Evolutionary conservation across 2,797 vertebrate genomes (phyloP), one percentile per base, ranked within the genome.

Genomic region (Leptoclinus maculatus): DNA sequence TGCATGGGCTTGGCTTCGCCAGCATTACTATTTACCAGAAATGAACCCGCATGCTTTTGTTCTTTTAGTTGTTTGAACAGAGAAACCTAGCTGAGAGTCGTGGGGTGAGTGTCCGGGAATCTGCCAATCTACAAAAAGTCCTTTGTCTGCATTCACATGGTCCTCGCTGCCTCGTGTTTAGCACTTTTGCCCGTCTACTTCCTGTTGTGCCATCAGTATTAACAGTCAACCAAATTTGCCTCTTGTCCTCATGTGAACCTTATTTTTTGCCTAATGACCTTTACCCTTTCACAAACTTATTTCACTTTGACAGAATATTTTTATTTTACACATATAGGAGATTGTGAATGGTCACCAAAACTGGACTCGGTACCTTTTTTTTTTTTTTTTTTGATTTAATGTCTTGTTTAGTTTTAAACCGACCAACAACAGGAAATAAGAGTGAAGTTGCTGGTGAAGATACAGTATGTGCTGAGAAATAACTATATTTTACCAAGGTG

Each of bases 191-290:
- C 49, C 16, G 2, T 79, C 72, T 27, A 29, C 57, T 69, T 86
- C 74, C 73, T 73, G 45, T 75, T 68, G 68, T 90, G 75, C 89
- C 71, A 36, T 85, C 75, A 71, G 79, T 88, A 74, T 91, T 87
- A 82, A 54, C 56, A 38, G 19, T 68, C 39, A 68, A 72, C 62
- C 78, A 64, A 29, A 39, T 74, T 81, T 78, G 79, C 87, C 87
- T 86, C 66, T 82, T 23, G 23, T 53, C 82, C 66, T 79, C 60
- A 68, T 49, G 14, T 85, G 78, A 88, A 78, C 74, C 76, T 85
- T 74, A 64, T 79, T 83, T 75, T 75, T 79, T 74, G 67, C 71
- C 51, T 43, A 0, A 32, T 41, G 34, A 84, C 76, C 59, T 87
- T 41, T 47, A 73, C 54, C 54, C 66, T 25, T 59, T 67, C 27